phyloP scores from a whole-genome alignment of 2,113 vertebrate genomes.

The Microtus montanus region DNA sequence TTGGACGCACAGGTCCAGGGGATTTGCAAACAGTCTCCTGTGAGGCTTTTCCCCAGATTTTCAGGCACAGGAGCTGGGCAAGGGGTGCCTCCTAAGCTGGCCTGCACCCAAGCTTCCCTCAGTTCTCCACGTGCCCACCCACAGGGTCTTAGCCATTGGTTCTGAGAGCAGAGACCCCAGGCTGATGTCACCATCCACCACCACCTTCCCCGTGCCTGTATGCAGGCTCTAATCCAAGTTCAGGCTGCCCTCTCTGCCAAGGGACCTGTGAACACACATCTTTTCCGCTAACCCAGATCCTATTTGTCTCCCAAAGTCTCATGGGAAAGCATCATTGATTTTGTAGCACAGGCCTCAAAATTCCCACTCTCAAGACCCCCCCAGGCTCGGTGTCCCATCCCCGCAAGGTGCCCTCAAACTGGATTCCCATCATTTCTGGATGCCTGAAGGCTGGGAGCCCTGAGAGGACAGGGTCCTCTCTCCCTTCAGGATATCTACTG shows the following conservation, averaged over 20 bases:
- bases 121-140: neutral
- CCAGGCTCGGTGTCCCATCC: no score
- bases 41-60: neutral
- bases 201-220: rapidly evolving
- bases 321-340: neutral
- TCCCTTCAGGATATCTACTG: neutral
- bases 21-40: neutral
- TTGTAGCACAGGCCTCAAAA: neutral
- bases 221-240: neutral
- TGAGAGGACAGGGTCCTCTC: neutral
- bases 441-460: neutral
- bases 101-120: neutral
- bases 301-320: no score
- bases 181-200: rapidly evolving
- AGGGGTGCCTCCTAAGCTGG: rapidly evolving
- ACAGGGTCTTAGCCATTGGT: neutral
- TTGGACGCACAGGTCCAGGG: neutral
- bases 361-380: neutral
- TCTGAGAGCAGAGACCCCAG: neutral
- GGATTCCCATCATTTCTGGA: neutral
- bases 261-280: no score
- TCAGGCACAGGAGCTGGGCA: neutral
- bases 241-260: rapidly evolving
- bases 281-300: neutral
- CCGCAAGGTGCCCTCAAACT: neutral